These are phyloP conservation scores for Drosophila tripunctata DNA, from an alignment of 2,888 invertebrate species.

Conservation along the genomic window DNA sequence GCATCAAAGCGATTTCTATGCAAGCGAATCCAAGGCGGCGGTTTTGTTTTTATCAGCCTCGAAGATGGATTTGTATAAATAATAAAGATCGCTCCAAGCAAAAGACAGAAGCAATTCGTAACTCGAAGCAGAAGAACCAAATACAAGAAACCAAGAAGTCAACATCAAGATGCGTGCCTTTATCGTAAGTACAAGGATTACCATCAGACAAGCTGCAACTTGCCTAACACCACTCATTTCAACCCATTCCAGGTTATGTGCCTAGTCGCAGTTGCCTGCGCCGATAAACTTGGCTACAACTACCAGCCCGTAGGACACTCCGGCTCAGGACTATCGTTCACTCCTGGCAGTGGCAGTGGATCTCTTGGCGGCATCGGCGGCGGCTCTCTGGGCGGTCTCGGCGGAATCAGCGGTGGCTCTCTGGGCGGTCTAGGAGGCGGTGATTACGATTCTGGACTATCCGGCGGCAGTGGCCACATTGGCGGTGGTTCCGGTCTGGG, in stretches of 20 bases:
- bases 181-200: slow-evolving; percentile 55
- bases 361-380: slow-evolving; percentile 7
- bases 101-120: slow-evolving; percentile 66
- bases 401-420: slow-evolving; percentile 10
- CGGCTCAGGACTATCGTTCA: slow-evolving; percentile 62
- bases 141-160: slow-evolving; percentile 17
- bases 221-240: slow-evolving; percentile 13
- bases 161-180: slow-evolving; percentile 65
- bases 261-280: slow-evolving; percentile 72
- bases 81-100: slow-evolving; percentile 67
- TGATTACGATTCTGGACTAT: slow-evolving; percentile 16
- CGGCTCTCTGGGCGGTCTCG: slow-evolving; percentile 4
- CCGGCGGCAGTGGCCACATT: slow-evolving; percentile 20
- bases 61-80: slow-evolving; percentile 78
- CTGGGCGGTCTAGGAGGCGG: slow-evolving; percentile 18
- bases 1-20: slow-evolving; percentile 70
- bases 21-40: slow-evolving; percentile 57
- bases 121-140: slow-evolving; percentile 64
- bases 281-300: slow-evolving; percentile 78
- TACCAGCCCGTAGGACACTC: slow-evolving; percentile 76
- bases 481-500: slow-evolving; percentile 32
- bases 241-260: slow-evolving; percentile 59
- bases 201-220: neutral
- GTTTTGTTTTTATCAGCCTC: slow-evolving; percentile 71
- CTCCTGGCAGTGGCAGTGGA: slow-evolving; percentile 50